Base-by-base conservation (phyloP, 1,140 invertebrate genomes). In the Hetaerina americana region DNA sequence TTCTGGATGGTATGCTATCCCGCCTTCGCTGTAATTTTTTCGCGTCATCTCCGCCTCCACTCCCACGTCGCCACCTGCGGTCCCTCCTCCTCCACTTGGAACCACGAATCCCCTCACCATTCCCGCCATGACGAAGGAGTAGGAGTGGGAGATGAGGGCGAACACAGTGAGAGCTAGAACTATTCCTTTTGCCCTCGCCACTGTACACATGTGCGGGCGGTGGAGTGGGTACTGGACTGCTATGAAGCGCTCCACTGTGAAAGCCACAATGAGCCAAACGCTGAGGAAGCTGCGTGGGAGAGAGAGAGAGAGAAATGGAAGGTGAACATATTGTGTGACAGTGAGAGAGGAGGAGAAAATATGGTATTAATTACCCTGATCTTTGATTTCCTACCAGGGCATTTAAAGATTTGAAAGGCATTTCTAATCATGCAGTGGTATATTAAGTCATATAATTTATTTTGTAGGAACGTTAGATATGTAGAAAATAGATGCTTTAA, bases 211-310 rank as follows among this genome's bases (percentile, higher is more conserved):
- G 49, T 82, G 81, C 1, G 87, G 86, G 8, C 87, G 79, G 26
- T 84, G 84, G 8, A 88, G 79, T 0, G 88, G 88, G 75, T 88
- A 87, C 73, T 87, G 87, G 0, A 89, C 84, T 0, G 87, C 87
- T 66, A 88, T 85, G 78, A 87, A 88, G 40, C 88, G 77, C 74
- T 90, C 88, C 0, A 87, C 83, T 0, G 87, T 89, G 77, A 89
- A 88, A 1, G 85, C 86, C 5, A 89, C 86, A 24, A 86, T 86
- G 6, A 87, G 77, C 86, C 86, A 88, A 8, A 87, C 85, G 73
- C 83, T 85, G 0, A 87, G 75, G 26, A 86, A 87, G 73, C 85
- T 84, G 73, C 83, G 85, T 0, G 86, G 85, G 57, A 85, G 84
- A 57, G 40, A 57, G 22, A n/a, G n/a, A n/a, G n/a, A n/a, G n/a